Evolutionary conservation across 2,113 vertebrate species (phyloP).

Genomic region (Phoxinus phoxinus): DNA sequence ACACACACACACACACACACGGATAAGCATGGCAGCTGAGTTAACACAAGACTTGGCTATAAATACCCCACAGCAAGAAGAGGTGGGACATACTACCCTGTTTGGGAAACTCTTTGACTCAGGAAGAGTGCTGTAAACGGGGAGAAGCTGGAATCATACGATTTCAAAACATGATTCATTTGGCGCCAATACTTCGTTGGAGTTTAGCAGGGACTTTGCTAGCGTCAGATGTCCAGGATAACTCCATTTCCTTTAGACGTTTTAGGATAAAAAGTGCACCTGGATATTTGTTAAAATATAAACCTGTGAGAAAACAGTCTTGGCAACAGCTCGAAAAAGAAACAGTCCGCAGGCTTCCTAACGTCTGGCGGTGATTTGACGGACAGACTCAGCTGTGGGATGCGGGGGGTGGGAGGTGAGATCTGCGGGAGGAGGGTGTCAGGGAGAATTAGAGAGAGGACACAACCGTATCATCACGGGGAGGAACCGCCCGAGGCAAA

Average conservation of each 20-base stretch:
- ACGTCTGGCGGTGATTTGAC: conserved; percentile 65
- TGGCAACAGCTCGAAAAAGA: conserved; percentile 33
- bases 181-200: background rate
- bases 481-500: background rate
- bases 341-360: background rate
- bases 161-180: background rate
- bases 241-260: background rate
- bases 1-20: conserved; percentile 56
- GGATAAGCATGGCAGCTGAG: conserved; percentile 79
- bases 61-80: conserved; percentile 80
- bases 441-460: background rate
- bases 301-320: background rate
- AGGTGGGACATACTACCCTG: conserved; percentile 64
- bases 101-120: conserved; percentile 58
- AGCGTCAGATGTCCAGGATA: background rate
- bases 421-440: background rate
- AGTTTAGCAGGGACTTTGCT: background rate
- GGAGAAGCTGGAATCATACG: conserved; percentile 13
- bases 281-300: background rate
- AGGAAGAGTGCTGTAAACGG: conserved; percentile 1
- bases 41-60: conserved; percentile 82
- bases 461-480: background rate
- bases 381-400: conserved; percentile 74
- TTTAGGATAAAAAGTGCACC: background rate
- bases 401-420: background rate